Conservation (phyloP, 2,797 vertebrate species). For the Threskiornis aethiopicus region DNA sequence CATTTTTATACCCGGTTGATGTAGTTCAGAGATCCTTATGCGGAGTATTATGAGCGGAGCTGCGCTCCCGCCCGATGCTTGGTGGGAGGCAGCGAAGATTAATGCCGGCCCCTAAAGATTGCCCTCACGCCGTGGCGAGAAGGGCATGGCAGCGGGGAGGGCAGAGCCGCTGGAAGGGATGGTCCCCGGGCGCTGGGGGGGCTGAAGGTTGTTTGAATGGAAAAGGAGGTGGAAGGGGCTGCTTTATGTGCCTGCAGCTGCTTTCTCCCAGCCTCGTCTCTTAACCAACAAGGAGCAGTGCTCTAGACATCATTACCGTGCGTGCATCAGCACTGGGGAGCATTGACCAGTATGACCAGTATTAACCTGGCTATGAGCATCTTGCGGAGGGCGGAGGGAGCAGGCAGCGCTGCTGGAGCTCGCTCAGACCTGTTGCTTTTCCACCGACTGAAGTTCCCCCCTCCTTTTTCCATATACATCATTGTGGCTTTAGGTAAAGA, state of each 20-base stretch:
- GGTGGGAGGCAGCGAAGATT: background rate
- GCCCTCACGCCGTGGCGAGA: background rate
- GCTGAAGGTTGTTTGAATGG: background rate
- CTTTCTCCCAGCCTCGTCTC: background rate
- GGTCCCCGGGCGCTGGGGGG: background rate
- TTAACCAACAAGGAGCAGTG: background rate
- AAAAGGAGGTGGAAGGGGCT: background rate
- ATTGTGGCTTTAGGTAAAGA: background rate
- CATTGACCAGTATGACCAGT: background rate
- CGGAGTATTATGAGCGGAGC: background rate
- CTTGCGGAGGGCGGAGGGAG: background rate
- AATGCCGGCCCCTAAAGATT: background rate
- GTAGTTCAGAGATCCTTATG: background rate
- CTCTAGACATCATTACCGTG: fast-evolving
- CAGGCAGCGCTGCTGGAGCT: background rate
- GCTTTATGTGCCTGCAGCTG: background rate
- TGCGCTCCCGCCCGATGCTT: background rate
- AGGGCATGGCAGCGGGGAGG: background rate
- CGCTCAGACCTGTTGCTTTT: background rate
- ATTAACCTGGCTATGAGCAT: background rate
- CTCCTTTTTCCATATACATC: background rate
- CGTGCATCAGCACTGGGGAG: background rate
- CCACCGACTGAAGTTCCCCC: fast-evolving
- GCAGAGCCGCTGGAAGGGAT: background rate
- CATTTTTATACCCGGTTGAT: background rate